Evolutionary conservation across 2,888 invertebrate species (phyloP).

Genomic region (Lottia scabra): DNA sequence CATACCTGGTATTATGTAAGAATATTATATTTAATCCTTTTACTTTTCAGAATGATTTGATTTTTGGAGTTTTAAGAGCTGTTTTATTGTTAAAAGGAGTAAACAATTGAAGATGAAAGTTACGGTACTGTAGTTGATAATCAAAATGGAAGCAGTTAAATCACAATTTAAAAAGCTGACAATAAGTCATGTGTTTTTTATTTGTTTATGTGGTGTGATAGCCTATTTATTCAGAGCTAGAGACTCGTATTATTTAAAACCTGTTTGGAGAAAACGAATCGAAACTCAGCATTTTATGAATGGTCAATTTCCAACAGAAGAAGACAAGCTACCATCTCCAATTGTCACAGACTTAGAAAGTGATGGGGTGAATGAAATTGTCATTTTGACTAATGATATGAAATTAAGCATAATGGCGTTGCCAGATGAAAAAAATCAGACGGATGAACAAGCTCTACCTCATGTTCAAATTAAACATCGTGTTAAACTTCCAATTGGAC

Average conservation of each 20-base stretch:
- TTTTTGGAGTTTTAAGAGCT: no score
- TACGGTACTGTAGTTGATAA: no score
- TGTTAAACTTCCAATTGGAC: conserved; percentile 39
- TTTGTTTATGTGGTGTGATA: conserved; percentile 54
- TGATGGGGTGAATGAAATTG: conserved; percentile 63
- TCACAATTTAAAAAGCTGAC: conserved; percentile 14
- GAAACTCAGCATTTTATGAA: conserved; percentile 53
- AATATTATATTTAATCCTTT: no score
- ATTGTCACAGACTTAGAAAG: conserved; percentile 63
- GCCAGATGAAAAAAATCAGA: conserved; percentile 40
- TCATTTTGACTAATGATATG: conserved; percentile 58
- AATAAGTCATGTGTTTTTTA: conserved; percentile 46
- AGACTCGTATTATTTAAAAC: conserved; percentile 56
- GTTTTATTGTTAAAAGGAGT: no score
- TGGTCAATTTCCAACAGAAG: conserved; percentile 44
- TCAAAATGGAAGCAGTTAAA: conserved; percentile 17
- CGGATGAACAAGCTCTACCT: conserved; percentile 52
- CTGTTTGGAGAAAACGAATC: conserved; percentile 60
- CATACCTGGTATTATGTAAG: no score
- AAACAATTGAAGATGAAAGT: no score
- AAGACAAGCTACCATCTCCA: conserved; percentile 54
- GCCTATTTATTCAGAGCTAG: conserved; percentile 60
- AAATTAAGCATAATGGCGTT: conserved; percentile 54
- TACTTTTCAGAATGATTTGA: no score
- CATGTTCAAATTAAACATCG: conserved; percentile 59